These are phyloP conservation scores for Gila robusta DNA, from an alignment of 2,797 vertebrate species.

Conservation along the genomic window DNA sequence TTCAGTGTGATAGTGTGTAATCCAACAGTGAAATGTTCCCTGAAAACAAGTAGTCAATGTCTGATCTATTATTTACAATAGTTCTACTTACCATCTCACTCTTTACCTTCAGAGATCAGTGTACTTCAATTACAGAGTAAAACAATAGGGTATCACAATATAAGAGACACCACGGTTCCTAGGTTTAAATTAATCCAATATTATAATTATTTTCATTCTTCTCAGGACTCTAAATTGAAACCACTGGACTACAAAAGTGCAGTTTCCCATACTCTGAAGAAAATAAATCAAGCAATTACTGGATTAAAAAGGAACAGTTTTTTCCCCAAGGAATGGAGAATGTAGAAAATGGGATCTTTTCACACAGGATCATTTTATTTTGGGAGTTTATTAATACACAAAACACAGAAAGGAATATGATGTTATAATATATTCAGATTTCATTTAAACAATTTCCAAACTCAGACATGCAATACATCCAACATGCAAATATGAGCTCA, in stretches of 20 bases:
- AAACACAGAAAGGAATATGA: slow-evolving; percentile 29
- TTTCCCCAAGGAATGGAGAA: slow-evolving; percentile 5
- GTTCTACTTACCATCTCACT: slow-evolving; percentile 14
- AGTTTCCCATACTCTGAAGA: slow-evolving; percentile 55
- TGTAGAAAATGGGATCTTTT: slow-evolving; percentile 15
- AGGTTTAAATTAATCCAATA: not conserved
- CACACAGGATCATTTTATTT: slow-evolving; percentile 22
- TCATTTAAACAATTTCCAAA: slow-evolving; percentile 30
- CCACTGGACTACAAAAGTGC: slow-evolving; percentile 13
- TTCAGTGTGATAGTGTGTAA: slow-evolving; percentile 2
- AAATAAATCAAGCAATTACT: slow-evolving; percentile 50
- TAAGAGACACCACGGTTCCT: slow-evolving; percentile 5
- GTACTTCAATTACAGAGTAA: slow-evolving; percentile 20
- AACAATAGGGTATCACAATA: slow-evolving; percentile 23
- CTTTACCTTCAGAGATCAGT: slow-evolving; percentile 14
- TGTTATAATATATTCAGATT: not conserved
- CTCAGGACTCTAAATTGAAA: not conserved
- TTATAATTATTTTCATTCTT: not conserved
- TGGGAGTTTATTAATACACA: slow-evolving; percentile 15
- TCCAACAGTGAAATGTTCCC: slow-evolving; percentile 15
- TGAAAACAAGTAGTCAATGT: slow-evolving; percentile 11
- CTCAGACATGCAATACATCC: slow-evolving; percentile 55
- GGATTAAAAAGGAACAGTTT: slow-evolving; percentile 5
- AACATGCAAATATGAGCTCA: slow-evolving; percentile 47
- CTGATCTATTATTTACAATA: slow-evolving; percentile 8